phyloP scores from a whole-genome alignment of 92 coral and sea anemone species.

The Epizoanthus stellaris region DNA sequence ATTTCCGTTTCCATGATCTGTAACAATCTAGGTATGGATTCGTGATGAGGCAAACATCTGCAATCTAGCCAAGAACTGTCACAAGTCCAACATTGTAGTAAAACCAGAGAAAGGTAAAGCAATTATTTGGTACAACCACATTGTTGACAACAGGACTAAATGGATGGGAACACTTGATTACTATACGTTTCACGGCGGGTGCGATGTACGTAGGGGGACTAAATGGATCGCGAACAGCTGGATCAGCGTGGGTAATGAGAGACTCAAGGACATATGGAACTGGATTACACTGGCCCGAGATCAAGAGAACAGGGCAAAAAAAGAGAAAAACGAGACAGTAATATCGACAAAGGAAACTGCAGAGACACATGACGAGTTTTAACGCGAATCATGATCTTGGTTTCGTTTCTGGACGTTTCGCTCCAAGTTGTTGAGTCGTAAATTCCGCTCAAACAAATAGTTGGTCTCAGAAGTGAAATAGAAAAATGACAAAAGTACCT shows the following conservation, averaged over 20 bases:
- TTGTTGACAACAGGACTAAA: constrained; percentile 64
- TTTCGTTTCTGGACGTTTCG: too few species aligned
- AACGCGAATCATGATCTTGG: neutral
- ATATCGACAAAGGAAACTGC: neutral
- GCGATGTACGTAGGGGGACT: constrained; percentile 81
- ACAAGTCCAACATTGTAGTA: constrained; percentile 85
- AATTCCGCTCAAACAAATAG: too few species aligned
- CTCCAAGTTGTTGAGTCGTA: too few species aligned
- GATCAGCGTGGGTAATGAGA: constrained; percentile 87
- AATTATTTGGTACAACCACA: constrained; percentile 94
- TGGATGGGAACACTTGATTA: constrained; percentile 92
- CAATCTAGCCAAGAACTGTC: constrained; percentile 92
- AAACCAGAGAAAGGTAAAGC: constrained; percentile 96
- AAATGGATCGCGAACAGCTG: constrained; percentile 98
- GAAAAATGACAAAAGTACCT: too few species aligned
- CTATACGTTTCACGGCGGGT: constrained; percentile 92
- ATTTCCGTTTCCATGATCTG: neutral
- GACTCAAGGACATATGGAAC: constrained; percentile 76
- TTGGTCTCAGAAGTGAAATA: too few species aligned
- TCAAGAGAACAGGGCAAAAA: constrained; percentile 18
- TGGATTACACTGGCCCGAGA: constrained; percentile 81
- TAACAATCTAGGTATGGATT: constrained; percentile 70
- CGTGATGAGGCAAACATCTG: constrained; percentile 80
- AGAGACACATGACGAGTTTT: constrained; percentile 30
- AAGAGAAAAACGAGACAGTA: neutral